Base-by-base conservation (phyloP, 2,113 vertebrate genomes). In the Stegastes partitus region DNA sequence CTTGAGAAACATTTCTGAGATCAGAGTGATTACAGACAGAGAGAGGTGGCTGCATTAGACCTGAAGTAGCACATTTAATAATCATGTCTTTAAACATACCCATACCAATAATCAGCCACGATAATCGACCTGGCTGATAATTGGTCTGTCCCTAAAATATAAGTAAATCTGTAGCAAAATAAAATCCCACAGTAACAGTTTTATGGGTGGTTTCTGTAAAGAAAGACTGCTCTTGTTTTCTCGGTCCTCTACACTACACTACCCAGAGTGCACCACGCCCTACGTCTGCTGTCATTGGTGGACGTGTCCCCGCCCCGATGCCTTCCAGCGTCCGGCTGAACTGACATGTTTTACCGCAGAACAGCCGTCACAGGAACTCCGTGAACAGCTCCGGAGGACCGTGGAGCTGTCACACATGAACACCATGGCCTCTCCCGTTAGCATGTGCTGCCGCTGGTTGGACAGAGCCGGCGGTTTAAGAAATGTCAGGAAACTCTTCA, bases 341-440 rank as follows among this genome's bases (percentile, higher is more conserved):
- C 39, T 69, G 76, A 28, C 53, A 47, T 54, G 9, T 64, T 63
- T 39, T 21, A 55, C 74, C 22, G 68, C 68, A 54, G 49, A 28
- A 21, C 15, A 15, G 11, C 10, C 11, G 18, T 15, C 1, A 11
- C 1, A 0, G 7, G 26, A 63, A 4, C 51, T 11, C 49, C 4
- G 11, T 4, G 2, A 37, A 21, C 47, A 34, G 1, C 7, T 5
- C 10, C 7, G 8, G 25, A 11, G 15, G 42, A 45, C 5, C 0
- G 11, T 12, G 5, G 16, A 14, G 68, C 69, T 26, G 74, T 65
- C 34, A 68, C 6, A 6, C 14, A 23, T 0, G 1, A 6, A 0
- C 2, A 23, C 0, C 0, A 94, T 95, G 93, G 67, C 90, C 2
- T 3, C 87, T 5, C 51, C 28, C n/a, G 67, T 71, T 9, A 22